Conservation (phyloP, 2,888 invertebrate species). For the Luperina testacea region DNA sequence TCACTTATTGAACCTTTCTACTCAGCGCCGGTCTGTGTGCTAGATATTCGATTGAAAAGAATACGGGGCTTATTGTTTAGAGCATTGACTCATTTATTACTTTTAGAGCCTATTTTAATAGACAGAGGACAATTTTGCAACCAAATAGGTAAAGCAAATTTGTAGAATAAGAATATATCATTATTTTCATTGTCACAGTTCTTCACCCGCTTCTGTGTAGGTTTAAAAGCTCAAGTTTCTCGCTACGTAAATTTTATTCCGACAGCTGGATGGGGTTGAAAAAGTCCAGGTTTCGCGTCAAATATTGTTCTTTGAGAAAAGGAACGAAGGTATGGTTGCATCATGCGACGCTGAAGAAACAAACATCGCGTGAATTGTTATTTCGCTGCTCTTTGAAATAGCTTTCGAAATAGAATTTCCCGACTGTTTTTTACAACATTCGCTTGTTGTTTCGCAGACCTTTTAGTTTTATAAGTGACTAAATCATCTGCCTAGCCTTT, state of each 20-base stretch:
- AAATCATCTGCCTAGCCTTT: too few relatives aligned
- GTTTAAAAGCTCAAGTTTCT: conserved; percentile 23
- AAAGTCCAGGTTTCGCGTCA: conserved; percentile 37
- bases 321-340: conserved; percentile 51
- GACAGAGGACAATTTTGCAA: conserved; percentile 4
- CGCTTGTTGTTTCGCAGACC: conserved; percentile 47
- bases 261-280: conserved; percentile 38
- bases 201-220: background rate
- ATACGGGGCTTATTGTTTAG: conserved; percentile 56
- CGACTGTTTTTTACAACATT: conserved; percentile 58
- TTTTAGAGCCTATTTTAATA: conserved; percentile 11
- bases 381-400: conserved; percentile 59
- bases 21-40: conserved; percentile 65
- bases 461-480: conserved; percentile 15
- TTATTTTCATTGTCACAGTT: conserved; percentile 28
- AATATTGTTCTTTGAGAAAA: conserved; percentile 53
- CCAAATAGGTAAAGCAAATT: background rate
- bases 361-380: conserved; percentile 53
- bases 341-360: conserved; percentile 47
- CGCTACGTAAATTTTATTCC: conserved; percentile 41
- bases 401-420: conserved; percentile 62
- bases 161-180: conserved; percentile 7
- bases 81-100: background rate
- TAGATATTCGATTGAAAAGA: conserved; percentile 74
- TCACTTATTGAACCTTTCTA: conserved; percentile 53